Evolutionary conservation across 2,113 vertebrate genomes (phyloP).

Genomic region (Bos taurus): ARS-UCD2.0 NC_037357.1:63361001-63361500

Average conservation of each 20-base stretch:
- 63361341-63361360: not conserved
- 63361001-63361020: not conserved
- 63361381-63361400: not conserved
- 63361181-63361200: not conserved
- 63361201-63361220: not conserved
- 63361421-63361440: not conserved
- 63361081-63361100: not conserved
- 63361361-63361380: not conserved
- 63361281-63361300: not conserved
- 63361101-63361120: not conserved
- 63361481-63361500: not conserved
- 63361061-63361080: not conserved
- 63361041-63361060: not conserved
- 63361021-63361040: constrained; percentile 20
- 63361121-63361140: not conserved
- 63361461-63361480: not conserved
- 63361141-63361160: not conserved
- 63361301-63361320: not conserved
- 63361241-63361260: not conserved
- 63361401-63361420: not conserved
- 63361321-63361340: not conserved
- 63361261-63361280: not conserved
- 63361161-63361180: not conserved
- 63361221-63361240: not conserved
- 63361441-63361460: not conserved